These are phyloP conservation scores for Adelognathus sp. DNA, from an alignment of 2,888 invertebrate species.

Conservation along the genomic window DNA sequence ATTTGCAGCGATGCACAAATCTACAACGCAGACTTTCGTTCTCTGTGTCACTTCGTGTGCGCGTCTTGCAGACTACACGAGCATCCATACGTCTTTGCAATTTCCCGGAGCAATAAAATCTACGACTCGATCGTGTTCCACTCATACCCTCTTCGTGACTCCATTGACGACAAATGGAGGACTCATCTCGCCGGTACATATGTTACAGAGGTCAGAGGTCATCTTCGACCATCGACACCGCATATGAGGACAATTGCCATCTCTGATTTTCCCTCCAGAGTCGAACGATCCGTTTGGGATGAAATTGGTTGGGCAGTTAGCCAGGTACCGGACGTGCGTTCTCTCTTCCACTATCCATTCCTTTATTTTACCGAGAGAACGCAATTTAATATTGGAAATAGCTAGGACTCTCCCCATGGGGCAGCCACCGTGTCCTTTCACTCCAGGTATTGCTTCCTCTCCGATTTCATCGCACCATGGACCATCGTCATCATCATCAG, in stretches of 20 bases:
- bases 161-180: conserved; percentile 8
- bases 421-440: not conserved
- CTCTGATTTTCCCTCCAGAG: conserved; percentile 17
- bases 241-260: conserved; percentile 49
- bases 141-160: conserved; percentile 5
- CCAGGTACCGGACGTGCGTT: conserved; percentile 55
- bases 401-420: not conserved
- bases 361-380: not conserved
- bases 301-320: conserved; percentile 35
- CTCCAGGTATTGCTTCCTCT: not conserved
- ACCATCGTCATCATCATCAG: conserved; percentile 26
- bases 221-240: conserved; percentile 58
- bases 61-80: conserved; percentile 23
- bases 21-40: conserved; percentile 45
- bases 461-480: not conserved
- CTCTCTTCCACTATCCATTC: conserved; percentile 8
- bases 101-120: not conserved
- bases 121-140: not conserved
- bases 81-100: not conserved
- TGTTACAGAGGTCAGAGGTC: conserved; percentile 44
- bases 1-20: conserved; percentile 37
- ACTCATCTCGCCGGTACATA: conserved; percentile 37
- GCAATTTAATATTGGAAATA: not conserved
- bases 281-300: conserved; percentile 7
- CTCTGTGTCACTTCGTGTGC: conserved; percentile 8